Evolutionary conservation across 2,797 vertebrate species (phyloP).

Genomic region (Sebastes taczanowskii): DNA sequence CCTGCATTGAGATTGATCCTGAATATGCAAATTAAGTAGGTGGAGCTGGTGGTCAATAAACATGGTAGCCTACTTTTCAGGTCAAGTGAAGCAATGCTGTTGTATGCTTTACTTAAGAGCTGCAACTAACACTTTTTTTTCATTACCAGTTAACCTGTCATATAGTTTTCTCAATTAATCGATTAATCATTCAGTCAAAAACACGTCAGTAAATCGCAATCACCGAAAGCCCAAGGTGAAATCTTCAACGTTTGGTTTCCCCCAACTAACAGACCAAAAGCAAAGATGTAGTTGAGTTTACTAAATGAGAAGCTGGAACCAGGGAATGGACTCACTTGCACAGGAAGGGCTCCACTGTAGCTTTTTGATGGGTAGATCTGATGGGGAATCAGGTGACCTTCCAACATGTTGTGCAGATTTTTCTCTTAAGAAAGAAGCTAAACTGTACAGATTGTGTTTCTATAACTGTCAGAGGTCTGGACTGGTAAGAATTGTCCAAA

Average conservation of each 20-base stretch:
- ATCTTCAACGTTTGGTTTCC: not conserved
- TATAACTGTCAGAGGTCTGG: no score
- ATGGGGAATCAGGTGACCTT: accelerated
- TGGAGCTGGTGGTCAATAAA: not conserved
- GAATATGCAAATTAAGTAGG: not conserved
- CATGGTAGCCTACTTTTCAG: not conserved
- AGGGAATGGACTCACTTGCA: no score
- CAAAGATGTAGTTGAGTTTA: not conserved
- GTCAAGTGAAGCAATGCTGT: not conserved
- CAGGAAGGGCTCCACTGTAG: no score
- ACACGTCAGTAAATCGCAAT: not conserved
- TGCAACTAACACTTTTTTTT: not conserved
- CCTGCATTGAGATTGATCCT: not conserved
- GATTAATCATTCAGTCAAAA: not conserved
- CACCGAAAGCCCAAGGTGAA: not conserved
- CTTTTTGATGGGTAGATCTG: accelerated
- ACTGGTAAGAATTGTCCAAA: accelerated
- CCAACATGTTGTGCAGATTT: no score
- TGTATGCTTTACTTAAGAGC: no score
- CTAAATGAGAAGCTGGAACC: no score
- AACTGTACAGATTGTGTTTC: no score
- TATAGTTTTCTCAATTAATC: not conserved
- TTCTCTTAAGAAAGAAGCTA: no score
- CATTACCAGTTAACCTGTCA: not conserved
- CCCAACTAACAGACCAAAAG: not conserved